phyloP scores from a whole-genome alignment of 2,797 vertebrate genomes.

The Epinephelus malabaricus region DNA sequence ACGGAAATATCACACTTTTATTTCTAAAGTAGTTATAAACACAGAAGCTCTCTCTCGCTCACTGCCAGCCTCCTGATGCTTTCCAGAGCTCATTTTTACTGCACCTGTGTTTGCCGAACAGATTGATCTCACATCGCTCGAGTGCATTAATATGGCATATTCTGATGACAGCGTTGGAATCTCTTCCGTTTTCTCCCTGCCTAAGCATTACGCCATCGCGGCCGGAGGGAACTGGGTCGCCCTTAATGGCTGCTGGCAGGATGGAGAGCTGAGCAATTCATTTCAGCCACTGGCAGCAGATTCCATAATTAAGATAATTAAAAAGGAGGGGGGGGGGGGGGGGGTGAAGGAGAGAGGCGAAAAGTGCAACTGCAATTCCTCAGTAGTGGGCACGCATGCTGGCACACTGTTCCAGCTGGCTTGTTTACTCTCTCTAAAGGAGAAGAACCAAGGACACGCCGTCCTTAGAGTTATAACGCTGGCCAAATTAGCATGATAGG shows the following conservation, averaged over 20 bases:
- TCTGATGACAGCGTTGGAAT: constrained; percentile 73
- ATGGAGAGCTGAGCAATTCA: constrained; percentile 66
- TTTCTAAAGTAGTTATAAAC: constrained; percentile 53
- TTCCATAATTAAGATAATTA: constrained; percentile 82
- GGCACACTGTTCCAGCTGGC: constrained; percentile 55
- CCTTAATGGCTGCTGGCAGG: constrained; percentile 74
- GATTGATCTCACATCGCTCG: constrained; percentile 50
- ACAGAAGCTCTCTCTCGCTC: constrained; percentile 29
- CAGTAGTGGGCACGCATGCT: constrained; percentile 36
- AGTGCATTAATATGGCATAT: constrained; percentile 60
- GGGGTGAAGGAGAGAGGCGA: constrained; percentile 18
- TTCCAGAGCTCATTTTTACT: constrained; percentile 47
- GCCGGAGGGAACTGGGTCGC: constrained; percentile 67
- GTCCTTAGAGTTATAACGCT: constrained; percentile 52
- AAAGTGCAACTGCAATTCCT: constrained; percentile 49
- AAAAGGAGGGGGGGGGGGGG: constrained; percentile 48
- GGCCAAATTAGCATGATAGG: constrained; percentile 57
- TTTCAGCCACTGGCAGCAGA: constrained; percentile 72
- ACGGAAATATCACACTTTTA: constrained; percentile 44
- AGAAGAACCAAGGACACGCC: constrained; percentile 67
- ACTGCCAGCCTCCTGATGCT: constrained; percentile 41
- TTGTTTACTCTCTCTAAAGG: constrained; percentile 65
- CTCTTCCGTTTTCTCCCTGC: constrained; percentile 64
- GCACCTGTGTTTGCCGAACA: constrained; percentile 55
- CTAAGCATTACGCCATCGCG: constrained; percentile 56